A percentile compares a stretch with the other conserved stretches of the same genome.
Conservation (phyloP, 2,888 invertebrate genomes). For the Ophion ellenae region DNA sequence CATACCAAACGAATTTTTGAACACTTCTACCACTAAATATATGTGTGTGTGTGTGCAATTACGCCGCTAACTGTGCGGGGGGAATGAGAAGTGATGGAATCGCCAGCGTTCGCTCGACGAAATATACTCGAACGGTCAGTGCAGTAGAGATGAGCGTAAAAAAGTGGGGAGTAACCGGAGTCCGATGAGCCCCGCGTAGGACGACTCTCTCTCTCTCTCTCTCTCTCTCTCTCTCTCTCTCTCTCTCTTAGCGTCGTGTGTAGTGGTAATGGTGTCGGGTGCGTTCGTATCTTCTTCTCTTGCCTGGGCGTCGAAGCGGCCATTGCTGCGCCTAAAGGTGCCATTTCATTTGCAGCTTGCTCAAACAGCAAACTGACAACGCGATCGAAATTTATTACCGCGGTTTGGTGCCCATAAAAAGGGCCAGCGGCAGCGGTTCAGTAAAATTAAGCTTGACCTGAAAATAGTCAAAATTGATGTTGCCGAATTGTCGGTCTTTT, state of each 20-base stretch:
- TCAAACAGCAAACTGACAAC: background rate
- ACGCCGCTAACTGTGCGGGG: no score
- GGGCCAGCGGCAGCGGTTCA: no score
- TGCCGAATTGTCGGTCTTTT: no score
- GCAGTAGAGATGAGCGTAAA: slow-evolving; percentile 25
- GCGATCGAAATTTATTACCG: background rate
- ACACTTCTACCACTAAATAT: no score
- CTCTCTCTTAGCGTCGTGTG: slow-evolving; percentile 58
- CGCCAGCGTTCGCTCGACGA: background rate
- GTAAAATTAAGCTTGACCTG: no score
- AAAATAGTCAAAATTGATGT: no score
- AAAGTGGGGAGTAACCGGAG: background rate
- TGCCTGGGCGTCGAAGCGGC: slow-evolving; percentile 40
- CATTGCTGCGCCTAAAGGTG: slow-evolving; percentile 1
- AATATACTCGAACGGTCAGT: background rate
- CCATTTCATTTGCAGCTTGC: background rate
- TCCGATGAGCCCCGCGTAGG: slow-evolving; percentile 3
- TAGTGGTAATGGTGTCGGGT: slow-evolving; percentile 73
- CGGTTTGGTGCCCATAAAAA: no score
- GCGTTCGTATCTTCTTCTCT: slow-evolving; percentile 51
- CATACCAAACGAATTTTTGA: no score
- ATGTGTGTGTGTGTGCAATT: no score
- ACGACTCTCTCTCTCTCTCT: slow-evolving; percentile 14
- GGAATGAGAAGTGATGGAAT: no score
- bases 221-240: slow-evolving; percentile 19